Percentiles rank a stretch among this genome's conserved stretches.
These are phyloP conservation scores for Meandrusa payeni DNA, from an alignment of 2,888 invertebrate species.

Conservation along the genomic window DNA sequence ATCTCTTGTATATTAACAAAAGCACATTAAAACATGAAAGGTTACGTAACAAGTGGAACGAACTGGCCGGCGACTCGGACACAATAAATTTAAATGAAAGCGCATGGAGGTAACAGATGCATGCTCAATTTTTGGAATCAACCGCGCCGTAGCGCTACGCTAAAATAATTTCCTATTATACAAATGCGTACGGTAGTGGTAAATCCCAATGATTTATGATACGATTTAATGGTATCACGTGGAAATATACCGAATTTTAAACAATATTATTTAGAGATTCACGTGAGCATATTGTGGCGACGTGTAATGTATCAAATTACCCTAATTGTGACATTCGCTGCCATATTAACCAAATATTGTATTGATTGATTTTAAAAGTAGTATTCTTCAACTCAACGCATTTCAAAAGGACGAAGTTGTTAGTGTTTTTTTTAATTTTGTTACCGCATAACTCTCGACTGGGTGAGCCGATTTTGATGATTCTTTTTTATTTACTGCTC, in stretches of 20 bases:
- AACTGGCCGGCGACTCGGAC: background rate
- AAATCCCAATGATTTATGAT: conserved; percentile 13
- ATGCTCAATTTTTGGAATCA: conserved; percentile 14
- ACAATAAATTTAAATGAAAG: conserved; percentile 12
- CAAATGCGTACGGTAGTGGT: conserved; percentile 1
- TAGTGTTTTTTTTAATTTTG: too few relatives aligned
- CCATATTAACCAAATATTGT: too few relatives aligned
- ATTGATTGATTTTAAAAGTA: too few relatives aligned
- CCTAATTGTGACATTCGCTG: background rate
- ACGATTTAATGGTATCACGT: conserved; percentile 5
- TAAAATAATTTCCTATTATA: conserved; percentile 21
- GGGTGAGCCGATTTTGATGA: too few relatives aligned
- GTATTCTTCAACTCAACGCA: too few relatives aligned
- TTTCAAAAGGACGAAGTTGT: too few relatives aligned
- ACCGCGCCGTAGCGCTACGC: conserved; percentile 3
- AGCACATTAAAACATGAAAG: background rate
- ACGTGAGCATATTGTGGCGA: background rate
- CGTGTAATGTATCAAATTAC: background rate
- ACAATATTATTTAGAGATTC: conserved; percentile 1
- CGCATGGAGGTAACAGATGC: conserved; percentile 13
- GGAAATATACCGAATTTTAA: conserved; percentile 4
- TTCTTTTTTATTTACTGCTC: too few relatives aligned
- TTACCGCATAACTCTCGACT: too few relatives aligned
- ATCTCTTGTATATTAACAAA: too few relatives aligned
- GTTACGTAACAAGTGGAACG: background rate